Percentiles rank a stretch among this genome's conserved stretches.
Conservation (phyloP, 2,888 invertebrate species). For the Chymomyza caudatula region DNA sequence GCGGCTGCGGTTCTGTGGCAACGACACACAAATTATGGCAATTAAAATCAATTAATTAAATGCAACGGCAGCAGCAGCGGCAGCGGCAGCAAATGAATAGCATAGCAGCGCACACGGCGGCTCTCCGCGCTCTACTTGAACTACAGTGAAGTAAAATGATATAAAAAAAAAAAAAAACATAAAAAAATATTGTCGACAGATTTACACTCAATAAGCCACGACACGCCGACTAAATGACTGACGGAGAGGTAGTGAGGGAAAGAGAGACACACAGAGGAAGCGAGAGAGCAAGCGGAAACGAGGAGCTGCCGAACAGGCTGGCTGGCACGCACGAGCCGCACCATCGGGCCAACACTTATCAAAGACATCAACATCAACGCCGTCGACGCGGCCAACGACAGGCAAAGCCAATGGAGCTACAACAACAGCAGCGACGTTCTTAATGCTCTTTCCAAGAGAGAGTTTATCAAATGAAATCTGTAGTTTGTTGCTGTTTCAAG, state of each 20-base stretch:
- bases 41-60: constrained; percentile 75
- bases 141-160: constrained; percentile 38
- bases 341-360: constrained; percentile 61
- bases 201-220: constrained; percentile 70
- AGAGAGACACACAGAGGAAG: constrained; percentile 8
- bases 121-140: constrained; percentile 27
- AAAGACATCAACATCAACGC: constrained; percentile 61
- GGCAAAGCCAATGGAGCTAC: constrained; percentile 14
- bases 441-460: constrained; percentile 2
- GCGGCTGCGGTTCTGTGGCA: constrained; percentile 64
- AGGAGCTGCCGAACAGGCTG: background rate
- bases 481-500: background rate
- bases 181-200: constrained; percentile 61
- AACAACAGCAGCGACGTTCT: constrained; percentile 36
- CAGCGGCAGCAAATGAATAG: constrained; percentile 36
- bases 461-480: no score
- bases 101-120: constrained; percentile 26
- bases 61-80: constrained; percentile 57
- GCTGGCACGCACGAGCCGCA: background rate
- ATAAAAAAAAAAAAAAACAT: constrained; percentile 9
- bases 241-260: constrained; percentile 33
- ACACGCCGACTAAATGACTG: constrained; percentile 70
- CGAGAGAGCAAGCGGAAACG: background rate
- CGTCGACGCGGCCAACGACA: constrained; percentile 16
- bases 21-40: constrained; percentile 74